Evolutionary conservation across 2,797 vertebrate species (phyloP).

Genomic region (Odontamblyopus rebecca): DNA sequence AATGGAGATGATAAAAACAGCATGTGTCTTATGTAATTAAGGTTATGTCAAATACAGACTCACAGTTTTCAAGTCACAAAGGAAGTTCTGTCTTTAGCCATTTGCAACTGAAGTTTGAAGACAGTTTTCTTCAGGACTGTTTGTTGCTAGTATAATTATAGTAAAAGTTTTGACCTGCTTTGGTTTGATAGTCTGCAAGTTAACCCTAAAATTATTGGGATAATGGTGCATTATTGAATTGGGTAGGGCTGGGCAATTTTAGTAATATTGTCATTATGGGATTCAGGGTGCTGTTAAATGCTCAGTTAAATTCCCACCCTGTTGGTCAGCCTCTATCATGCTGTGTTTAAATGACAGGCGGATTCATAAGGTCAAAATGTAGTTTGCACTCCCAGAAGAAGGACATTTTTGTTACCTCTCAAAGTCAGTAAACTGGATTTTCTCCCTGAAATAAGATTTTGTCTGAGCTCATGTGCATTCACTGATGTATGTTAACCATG

Average conservation of each 20-base stretch:
- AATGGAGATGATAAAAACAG: conserved; percentile 14
- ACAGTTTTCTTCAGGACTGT: not conserved
- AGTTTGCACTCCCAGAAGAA: not conserved
- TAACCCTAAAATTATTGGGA: not conserved
- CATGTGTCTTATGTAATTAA: conserved; percentile 12
- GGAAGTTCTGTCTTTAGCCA: conserved; percentile 1
- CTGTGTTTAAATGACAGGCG: not conserved
- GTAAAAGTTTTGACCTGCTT: not conserved
- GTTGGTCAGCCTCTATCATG: not conserved
- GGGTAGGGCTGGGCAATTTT: not conserved
- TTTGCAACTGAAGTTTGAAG: conserved; percentile 8
- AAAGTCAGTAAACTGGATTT: not conserved
- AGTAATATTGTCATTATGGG: too few relatives aligned
- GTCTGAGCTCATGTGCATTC: too few relatives aligned
- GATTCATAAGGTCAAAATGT: not conserved
- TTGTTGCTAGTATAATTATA: not conserved
- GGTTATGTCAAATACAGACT: conserved; percentile 16
- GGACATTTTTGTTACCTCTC: not conserved
- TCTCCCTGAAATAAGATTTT: too few relatives aligned
- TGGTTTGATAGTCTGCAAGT: not conserved
- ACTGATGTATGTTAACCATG: too few relatives aligned
- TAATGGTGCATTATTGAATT: not conserved
- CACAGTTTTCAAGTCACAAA: conserved; percentile 14
- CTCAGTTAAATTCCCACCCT: too few relatives aligned
- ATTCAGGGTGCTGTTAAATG: too few relatives aligned